These are phyloP conservation scores for Nettapus auritus DNA, from an alignment of 2,113 vertebrate genomes.

Conservation along the genomic window DNA sequence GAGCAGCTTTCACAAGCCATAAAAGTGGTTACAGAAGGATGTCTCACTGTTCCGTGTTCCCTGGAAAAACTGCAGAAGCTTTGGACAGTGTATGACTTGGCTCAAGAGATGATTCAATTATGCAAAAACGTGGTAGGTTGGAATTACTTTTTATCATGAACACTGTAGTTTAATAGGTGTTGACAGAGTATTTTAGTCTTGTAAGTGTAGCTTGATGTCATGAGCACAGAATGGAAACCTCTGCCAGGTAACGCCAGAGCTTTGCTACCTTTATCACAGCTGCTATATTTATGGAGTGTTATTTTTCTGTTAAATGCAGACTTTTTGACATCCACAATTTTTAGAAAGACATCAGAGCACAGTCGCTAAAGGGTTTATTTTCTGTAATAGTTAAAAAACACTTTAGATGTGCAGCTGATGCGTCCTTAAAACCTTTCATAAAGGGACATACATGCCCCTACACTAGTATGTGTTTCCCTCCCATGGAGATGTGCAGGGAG, in stretches of 20 bases:
- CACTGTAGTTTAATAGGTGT: not conserved
- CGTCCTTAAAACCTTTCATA: not conserved
- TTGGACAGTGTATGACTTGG: constrained; percentile 71
- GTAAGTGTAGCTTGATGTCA: not conserved
- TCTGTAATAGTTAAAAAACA: fast-evolving
- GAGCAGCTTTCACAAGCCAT: constrained; percentile 78
- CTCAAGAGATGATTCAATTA: constrained; percentile 72
- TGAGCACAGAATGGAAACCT: not conserved
- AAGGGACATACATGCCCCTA: fast-evolving
- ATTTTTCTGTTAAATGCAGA: not conserved
- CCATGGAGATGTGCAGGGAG: fast-evolving
- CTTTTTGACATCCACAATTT: not conserved
- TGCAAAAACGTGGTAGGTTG: constrained; percentile 71
- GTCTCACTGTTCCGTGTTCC: constrained; percentile 47
- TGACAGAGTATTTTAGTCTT: not conserved
- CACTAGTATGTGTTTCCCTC: fast-evolving
- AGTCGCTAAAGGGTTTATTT: not conserved
- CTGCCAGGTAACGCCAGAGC: fast-evolving
- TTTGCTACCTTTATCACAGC: not conserved
- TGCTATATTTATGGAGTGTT: not conserved
- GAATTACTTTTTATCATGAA: not conserved
- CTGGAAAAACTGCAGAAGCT: constrained; percentile 72
- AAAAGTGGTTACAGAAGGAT: constrained; percentile 58
- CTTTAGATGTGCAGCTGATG: not conserved
- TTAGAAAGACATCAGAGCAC: not conserved